A percentile compares a stretch with the other conserved stretches of the same genome.
These are phyloP conservation scores for Pogonomyrmex californicus DNA, from an alignment of 1,140 invertebrate species.

Conservation along the genomic window DNA sequence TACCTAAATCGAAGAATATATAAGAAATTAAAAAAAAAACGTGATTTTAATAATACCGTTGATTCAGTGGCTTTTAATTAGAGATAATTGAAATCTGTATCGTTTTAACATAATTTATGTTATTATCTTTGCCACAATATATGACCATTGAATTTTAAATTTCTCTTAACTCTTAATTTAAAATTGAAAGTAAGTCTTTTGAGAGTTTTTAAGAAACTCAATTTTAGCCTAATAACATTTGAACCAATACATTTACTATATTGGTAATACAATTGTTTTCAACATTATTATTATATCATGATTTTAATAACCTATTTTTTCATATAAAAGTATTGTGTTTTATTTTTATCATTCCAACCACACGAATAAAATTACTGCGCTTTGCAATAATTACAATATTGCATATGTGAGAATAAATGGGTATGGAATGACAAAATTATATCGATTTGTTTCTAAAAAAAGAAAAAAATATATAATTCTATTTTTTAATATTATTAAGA, in stretches of 20 bases:
- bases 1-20: constrained; percentile 27
- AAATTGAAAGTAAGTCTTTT: constrained; percentile 35
- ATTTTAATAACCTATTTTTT: neutral
- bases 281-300: neutral
- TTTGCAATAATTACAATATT: constrained; percentile 3
- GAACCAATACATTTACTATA: neutral
- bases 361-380: neutral
- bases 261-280: constrained; percentile 24
- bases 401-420: neutral
- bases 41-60: neutral
- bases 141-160: neutral
- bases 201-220: constrained; percentile 39
- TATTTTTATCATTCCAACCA: neutral
- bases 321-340: neutral
- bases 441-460: neutral
- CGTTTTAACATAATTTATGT: neutral
- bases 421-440: neutral
- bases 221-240: constrained; percentile 19
- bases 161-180: constrained; percentile 24
- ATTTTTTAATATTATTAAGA: constrained; percentile 24
- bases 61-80: constrained; percentile 4
- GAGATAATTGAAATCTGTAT: neutral
- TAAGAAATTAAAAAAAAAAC: constrained; percentile 24
- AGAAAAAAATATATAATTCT: neutral
- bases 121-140: neutral